Evolutionary conservation across 2,888 invertebrate species (phyloP).

Genomic region (Automeris io): DNA sequence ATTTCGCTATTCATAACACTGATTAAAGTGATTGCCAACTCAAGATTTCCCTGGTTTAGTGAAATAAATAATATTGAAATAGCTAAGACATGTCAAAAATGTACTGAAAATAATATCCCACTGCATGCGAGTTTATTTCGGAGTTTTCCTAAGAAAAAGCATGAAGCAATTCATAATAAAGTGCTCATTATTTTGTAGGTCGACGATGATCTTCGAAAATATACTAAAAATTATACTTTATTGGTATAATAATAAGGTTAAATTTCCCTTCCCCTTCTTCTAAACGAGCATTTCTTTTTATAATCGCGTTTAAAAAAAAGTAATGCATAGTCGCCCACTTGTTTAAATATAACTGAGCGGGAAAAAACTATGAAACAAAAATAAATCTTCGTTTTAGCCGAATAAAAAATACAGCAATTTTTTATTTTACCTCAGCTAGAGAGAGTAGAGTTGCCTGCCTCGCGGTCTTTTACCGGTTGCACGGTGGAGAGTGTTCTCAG

Average conservation of each 20-base stretch:
- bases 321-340: conserved; percentile 40
- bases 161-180: conserved; percentile 6
- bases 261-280: background rate
- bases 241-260: background rate
- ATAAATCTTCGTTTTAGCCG: too few species aligned
- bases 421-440: too few species aligned
- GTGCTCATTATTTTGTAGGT: conserved; percentile 16
- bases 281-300: conserved; percentile 22
- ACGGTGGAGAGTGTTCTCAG: too few species aligned
- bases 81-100: background rate
- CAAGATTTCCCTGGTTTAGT: background rate
- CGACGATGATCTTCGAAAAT: conserved; percentile 7
- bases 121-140: background rate
- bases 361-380: conserved; percentile 25
- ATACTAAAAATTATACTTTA: background rate
- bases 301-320: conserved; percentile 33
- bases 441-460: too few species aligned
- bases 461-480: too few species aligned
- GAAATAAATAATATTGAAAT: background rate
- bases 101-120: background rate
- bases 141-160: background rate
- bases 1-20: too few species aligned
- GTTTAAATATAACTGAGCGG: conserved; percentile 33
- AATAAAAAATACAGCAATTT: too few species aligned
- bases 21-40: too few species aligned